Conservation (phyloP, 2,113 vertebrate species). For the Psettodes erumei region DNA sequence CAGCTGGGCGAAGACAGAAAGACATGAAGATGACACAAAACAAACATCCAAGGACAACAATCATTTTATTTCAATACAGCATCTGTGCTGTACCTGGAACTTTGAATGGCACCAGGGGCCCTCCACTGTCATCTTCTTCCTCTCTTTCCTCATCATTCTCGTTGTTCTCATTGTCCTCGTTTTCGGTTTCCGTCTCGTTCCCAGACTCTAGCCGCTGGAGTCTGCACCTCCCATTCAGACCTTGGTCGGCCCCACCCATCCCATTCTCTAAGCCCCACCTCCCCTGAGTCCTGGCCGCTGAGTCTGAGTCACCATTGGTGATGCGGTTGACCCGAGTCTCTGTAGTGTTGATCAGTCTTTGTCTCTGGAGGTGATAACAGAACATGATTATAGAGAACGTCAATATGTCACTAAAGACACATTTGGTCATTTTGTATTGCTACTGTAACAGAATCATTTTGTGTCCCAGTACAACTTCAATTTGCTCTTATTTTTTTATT, state of each 20-base stretch:
- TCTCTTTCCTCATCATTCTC: constrained; percentile 88
- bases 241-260: constrained; percentile 83
- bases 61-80: background rate
- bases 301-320: constrained; percentile 89
- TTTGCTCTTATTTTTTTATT: background rate
- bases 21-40: background rate
- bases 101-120: constrained; percentile 90
- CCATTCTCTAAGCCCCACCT: constrained; percentile 90
- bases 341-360: constrained; percentile 92
- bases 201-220: constrained; percentile 83
- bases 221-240: constrained; percentile 77
- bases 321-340: constrained; percentile 81
- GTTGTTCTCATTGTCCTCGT: constrained; percentile 89
- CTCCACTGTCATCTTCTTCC: constrained; percentile 75
- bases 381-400: background rate
- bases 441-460: background rate
- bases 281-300: constrained; percentile 85
- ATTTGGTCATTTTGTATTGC: background rate
- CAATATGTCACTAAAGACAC: background rate
- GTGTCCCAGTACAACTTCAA: background rate
- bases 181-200: constrained; percentile 88
- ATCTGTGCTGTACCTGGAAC: constrained; percentile 81
- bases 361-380: constrained; percentile 82
- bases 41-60: background rate
- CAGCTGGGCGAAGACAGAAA: constrained; percentile 75